Evolutionary conservation across 2,113 vertebrate species (phyloP).

Genomic region (Lepus timidus): DNA sequence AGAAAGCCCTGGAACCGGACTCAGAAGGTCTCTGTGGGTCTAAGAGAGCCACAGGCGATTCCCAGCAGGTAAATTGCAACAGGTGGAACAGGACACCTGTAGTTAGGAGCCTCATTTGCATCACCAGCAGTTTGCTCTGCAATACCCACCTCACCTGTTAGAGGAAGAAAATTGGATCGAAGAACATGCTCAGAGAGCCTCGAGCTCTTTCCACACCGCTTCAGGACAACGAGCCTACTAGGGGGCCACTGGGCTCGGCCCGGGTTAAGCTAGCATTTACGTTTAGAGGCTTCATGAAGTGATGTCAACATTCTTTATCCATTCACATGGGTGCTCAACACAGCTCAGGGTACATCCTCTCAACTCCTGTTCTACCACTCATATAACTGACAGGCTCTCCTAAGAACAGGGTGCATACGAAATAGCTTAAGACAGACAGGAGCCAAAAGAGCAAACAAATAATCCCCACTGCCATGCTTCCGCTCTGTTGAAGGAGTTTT

Average conservation of each 20-base stretch:
- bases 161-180: background rate
- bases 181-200: background rate
- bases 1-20: background rate
- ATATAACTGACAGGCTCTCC: conserved; percentile 4
- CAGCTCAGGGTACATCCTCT: background rate
- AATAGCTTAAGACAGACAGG: background rate
- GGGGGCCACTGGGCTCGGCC: background rate
- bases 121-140: background rate
- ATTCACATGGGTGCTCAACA: background rate
- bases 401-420: background rate
- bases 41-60: background rate
- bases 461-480: background rate
- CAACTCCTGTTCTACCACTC: background rate
- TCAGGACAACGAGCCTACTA: too few species aligned
- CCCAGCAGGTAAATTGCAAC: background rate
- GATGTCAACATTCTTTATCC: background rate
- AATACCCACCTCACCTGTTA: background rate
- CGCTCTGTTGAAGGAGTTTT: too few species aligned
- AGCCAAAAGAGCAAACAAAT: background rate
- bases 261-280: conserved; percentile 1
- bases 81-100: background rate
- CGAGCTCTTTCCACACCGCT: background rate
- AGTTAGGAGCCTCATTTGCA: background rate
- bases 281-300: background rate
- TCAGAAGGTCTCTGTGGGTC: background rate